phyloP scores from a whole-genome alignment of 2,888 invertebrate genomes.

The Coelopa pilipes region DNA sequence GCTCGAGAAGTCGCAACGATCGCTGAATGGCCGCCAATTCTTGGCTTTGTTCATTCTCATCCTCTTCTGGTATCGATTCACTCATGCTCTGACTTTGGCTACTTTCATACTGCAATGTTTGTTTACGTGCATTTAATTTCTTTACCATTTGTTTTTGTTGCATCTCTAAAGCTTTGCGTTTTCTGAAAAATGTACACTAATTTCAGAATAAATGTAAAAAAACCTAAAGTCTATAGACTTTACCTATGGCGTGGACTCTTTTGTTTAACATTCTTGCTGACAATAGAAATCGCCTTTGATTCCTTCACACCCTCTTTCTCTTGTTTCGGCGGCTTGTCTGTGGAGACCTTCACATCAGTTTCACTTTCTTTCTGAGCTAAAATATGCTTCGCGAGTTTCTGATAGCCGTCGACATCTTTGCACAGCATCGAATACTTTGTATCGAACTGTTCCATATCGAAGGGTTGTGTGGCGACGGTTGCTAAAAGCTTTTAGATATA shows the following conservation, averaged over 20 bases:
- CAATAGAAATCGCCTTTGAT: not conserved
- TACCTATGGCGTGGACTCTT: conserved; percentile 47
- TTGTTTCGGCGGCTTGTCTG: not conserved
- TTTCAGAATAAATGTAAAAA: not conserved
- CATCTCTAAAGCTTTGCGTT: conserved; percentile 52
- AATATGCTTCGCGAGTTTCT: no score
- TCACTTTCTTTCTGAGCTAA: not conserved
- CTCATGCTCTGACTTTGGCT: conserved; percentile 54
- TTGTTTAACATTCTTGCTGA: not conserved
- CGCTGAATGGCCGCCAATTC: conserved; percentile 37
- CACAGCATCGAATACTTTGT: conserved; percentile 37
- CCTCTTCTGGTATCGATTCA: not conserved
- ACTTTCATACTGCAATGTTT: conserved; percentile 52
- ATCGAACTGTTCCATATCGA: conserved; percentile 48
- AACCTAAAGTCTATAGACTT: not conserved
- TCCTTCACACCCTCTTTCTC: not conserved
- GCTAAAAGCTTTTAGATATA: conserved; percentile 43
- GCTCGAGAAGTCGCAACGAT: conserved; percentile 37
- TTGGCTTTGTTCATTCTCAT: conserved; percentile 9
- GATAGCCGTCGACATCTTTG: not conserved
- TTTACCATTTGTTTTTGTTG: conserved; percentile 49
- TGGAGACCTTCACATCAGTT: not conserved
- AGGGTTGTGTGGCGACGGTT: conserved; percentile 54
- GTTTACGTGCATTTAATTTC: conserved; percentile 44
- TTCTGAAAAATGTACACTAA: conserved; percentile 46